Evolutionary conservation across 2,797 vertebrate genomes (phyloP), one percentile per base, ranked within the genome.

Genomic region (Delichon dasypus): DNA sequence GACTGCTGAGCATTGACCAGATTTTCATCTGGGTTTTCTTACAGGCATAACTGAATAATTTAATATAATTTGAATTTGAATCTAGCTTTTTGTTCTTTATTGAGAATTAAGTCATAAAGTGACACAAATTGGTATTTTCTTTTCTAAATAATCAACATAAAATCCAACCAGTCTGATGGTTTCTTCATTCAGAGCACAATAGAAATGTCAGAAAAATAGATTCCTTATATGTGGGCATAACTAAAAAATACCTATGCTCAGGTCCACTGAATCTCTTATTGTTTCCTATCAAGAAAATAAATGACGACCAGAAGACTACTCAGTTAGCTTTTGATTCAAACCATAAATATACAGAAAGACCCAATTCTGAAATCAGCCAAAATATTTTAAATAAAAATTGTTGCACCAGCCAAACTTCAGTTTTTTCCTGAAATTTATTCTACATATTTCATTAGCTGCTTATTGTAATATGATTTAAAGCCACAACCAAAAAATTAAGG

Each of bases 11-110:
- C 45, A 48, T 29, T 42, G 29, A 67, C 42, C 83, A 93, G 83
- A 88, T 79, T 96, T 91, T 94, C 51, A 45, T 86, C 66, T 45
- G 73, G 10, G n/a, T 62, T 95, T 60, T 81, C 45, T 93, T 85
- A 61, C 23, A 90, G 60, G 13, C 76, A 50, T 88, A 93, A 64
- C 27, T 65, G 62, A 91, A 64, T 91, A 84, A 94, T 75, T 94
- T n/a, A 88, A 44, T n/a, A 25, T 18, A 89, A 88, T 45, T 75
- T 6, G 4, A 70, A 85, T 74, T 65, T 7, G 4, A 88, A 88
- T 81, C 34, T 86, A 60, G 21, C 4, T 66, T 44, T 86, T 53
- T 4, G 6, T 27, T 88, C 40, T 72, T 83, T 80, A 66, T 15
- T 73, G 82, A 75, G 15, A 90, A 45, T 19, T 48, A 70, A 70